phyloP scores from a whole-genome alignment of 2,797 vertebrate species.

The Urophycis tenuis region DNA sequence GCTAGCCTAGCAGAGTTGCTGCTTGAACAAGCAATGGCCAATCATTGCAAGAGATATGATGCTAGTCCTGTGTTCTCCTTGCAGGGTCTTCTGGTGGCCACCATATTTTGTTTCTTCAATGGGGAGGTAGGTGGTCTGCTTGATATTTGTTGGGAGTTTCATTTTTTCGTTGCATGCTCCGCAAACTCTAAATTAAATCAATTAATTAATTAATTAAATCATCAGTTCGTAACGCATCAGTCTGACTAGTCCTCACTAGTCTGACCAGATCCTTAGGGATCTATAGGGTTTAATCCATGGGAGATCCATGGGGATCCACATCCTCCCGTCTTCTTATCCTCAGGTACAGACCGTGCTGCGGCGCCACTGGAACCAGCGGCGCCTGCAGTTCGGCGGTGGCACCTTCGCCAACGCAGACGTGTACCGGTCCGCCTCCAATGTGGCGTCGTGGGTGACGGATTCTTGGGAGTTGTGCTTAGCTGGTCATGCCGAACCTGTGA shows the following conservation, averaged over 20 bases:
- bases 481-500: not conserved
- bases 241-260: too few species aligned
- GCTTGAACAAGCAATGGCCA: not conserved
- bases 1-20: not conserved
- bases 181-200: too few species aligned
- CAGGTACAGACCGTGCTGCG: slow-evolving; percentile 90
- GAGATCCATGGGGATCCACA: too few species aligned
- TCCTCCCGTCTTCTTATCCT: not conserved
- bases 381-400: slow-evolving; percentile 87
- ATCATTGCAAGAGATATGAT: not conserved
- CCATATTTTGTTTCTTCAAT: slow-evolving; percentile 97
- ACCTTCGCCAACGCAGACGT: slow-evolving; percentile 84
- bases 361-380: slow-evolving; percentile 93
- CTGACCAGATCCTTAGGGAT: too few species aligned
- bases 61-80: slow-evolving; percentile 33
- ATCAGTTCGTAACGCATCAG: too few species aligned
- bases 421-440: slow-evolving; percentile 74
- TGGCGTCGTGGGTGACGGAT: slow-evolving; percentile 78
- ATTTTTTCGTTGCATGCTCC: too few species aligned
- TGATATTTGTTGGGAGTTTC: too few species aligned
- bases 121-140: slow-evolving; percentile 79
- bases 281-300: too few species aligned
- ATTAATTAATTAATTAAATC: too few species aligned
- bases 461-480: not conserved
- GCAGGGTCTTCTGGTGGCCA: slow-evolving; percentile 89